phyloP scores from a whole-genome alignment of 2,888 invertebrate species.

The Conus canariensis region DNA sequence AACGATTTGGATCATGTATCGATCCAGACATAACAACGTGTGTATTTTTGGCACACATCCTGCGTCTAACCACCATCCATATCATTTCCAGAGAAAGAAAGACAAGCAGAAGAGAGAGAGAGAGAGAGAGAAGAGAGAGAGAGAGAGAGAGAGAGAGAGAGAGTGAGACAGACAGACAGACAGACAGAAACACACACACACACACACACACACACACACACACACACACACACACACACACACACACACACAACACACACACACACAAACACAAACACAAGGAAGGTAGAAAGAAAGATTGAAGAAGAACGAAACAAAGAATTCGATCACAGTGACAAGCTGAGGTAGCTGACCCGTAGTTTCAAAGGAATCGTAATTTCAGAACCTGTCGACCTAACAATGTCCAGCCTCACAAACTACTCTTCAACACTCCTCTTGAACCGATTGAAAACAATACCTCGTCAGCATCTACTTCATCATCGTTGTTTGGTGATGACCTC shows the following conservation, averaged over 20 bases:
- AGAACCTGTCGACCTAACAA: neutral
- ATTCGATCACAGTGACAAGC: too few relatives aligned
- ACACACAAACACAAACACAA: constrained; percentile 10
- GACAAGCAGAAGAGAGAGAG: neutral
- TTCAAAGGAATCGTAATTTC: too few relatives aligned
- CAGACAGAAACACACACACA: neutral
- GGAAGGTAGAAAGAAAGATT: neutral
- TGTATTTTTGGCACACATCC: too few relatives aligned
- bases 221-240: neutral
- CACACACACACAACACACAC: neutral
- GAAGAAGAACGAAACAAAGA: too few relatives aligned
- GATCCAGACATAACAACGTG: too few relatives aligned
- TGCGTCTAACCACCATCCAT: too few relatives aligned
- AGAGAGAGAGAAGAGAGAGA: constrained; percentile 18
- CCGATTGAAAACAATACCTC: neutral
- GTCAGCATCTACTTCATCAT: too few relatives aligned
- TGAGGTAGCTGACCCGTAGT: too few relatives aligned
- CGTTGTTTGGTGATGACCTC: neutral
- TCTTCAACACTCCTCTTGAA: neutral
- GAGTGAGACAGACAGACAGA: neutral
- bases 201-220: neutral
- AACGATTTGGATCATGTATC: too few relatives aligned
- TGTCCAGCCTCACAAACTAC: neutral
- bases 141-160: constrained; percentile 16
- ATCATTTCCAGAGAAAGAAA: neutral